Evolutionary conservation across 2,797 vertebrate species (phyloP).

Genomic region (Hoplostethus atlanticus): DNA sequence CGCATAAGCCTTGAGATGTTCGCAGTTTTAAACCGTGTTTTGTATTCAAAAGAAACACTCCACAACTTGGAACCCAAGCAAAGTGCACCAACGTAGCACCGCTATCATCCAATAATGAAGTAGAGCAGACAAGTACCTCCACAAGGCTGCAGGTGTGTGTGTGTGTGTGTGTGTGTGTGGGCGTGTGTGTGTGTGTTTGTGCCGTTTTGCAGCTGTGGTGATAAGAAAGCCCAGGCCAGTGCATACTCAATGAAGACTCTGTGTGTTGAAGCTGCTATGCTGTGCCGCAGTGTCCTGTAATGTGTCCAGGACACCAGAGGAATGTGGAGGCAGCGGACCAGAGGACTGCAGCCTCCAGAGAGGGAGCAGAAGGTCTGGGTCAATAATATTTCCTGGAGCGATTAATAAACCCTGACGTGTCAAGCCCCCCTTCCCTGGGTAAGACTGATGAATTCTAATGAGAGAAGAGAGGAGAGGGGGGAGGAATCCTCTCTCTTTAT

Average conservation of each 20-base stretch:
- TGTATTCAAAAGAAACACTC: neutral
- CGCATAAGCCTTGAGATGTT: slow-evolving; percentile 36
- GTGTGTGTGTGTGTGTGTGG: slow-evolving; percentile 41
- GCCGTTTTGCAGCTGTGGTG: slow-evolving; percentile 71
- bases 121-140: slow-evolving; percentile 29
- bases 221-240: slow-evolving; percentile 55
- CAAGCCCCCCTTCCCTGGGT: slow-evolving; percentile 45
- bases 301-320: slow-evolving; percentile 72
- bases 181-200: slow-evolving; percentile 22
- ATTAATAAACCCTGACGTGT: slow-evolving; percentile 83
- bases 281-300: slow-evolving; percentile 77
- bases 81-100: slow-evolving; percentile 22
- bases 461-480: slow-evolving; percentile 58
- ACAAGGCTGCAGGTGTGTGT: slow-evolving; percentile 71
- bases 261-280: slow-evolving; percentile 64
- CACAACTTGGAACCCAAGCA: slow-evolving; percentile 25
- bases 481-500: slow-evolving; percentile 20
- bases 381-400: slow-evolving; percentile 80
- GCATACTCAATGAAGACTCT: slow-evolving; percentile 77
- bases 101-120: slow-evolving; percentile 43
- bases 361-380: slow-evolving; percentile 74
- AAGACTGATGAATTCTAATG: slow-evolving; percentile 81
- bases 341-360: slow-evolving; percentile 63
- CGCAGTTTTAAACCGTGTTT: slow-evolving; percentile 7
- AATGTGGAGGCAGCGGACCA: slow-evolving; percentile 71